A percentile compares a stretch with the other conserved stretches of the same genome.
Evolutionary conservation across 2,113 vertebrate species (phyloP).

Genomic region (Dipodomys merriami): DNA sequence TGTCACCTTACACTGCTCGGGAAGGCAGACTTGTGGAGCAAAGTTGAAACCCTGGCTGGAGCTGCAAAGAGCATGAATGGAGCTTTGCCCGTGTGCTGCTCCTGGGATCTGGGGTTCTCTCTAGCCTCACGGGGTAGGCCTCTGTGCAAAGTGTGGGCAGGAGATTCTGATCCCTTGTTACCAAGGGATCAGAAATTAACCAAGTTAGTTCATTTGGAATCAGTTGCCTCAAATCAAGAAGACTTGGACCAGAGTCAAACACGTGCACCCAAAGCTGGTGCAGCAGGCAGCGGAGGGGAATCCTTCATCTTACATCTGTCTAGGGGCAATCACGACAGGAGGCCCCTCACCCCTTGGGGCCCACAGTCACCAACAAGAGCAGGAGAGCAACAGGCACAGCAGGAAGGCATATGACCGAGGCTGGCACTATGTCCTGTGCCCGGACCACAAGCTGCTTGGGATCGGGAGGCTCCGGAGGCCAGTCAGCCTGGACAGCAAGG

Average conservation of each 20-base stretch:
- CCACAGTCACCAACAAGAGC: no score
- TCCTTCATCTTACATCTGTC: not conserved
- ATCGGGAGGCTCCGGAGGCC: not conserved
- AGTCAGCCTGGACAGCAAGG: no score
- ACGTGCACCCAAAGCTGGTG: not conserved
- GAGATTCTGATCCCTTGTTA: not conserved
- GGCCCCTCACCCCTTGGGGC: accelerated
- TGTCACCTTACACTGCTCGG: not conserved
- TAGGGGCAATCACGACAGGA: not conserved
- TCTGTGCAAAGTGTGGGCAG: not conserved
- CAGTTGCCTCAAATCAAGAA: not conserved
- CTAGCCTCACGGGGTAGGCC: not conserved
- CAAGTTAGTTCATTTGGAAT: not conserved
- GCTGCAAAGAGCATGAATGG: not conserved
- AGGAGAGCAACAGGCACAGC: no score
- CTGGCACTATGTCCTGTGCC: no score
- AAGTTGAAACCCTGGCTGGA: not conserved
- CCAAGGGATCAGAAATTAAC: not conserved
- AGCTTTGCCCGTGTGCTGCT: not conserved
- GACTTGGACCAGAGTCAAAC: not conserved
- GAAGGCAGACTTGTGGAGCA: not conserved
- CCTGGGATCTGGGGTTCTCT: not conserved
- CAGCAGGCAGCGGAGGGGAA: not conserved
- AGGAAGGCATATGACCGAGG: no score
- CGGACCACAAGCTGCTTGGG: not conserved